Evolutionary conservation across 2,113 vertebrate genomes (phyloP).

Genomic region (Lanius ludovicianus): DNA sequence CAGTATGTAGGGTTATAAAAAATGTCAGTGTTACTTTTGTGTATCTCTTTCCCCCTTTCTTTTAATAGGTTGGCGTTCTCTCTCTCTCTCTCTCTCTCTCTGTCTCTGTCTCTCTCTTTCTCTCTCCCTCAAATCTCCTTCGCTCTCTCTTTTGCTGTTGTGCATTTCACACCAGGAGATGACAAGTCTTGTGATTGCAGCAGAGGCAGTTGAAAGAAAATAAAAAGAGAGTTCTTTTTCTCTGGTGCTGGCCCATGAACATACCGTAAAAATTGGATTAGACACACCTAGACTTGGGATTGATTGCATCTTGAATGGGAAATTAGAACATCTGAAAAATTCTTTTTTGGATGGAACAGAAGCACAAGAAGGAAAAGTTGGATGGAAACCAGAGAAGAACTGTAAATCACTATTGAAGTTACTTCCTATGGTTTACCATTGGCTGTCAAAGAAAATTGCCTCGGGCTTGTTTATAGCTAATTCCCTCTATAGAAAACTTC

Average conservation of each 20-base stretch:
- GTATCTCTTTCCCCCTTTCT: background rate
- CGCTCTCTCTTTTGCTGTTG: slow-evolving; percentile 29
- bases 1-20: background rate
- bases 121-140: background rate
- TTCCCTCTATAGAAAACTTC: slow-evolving; percentile 72
- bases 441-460: slow-evolving; percentile 72
- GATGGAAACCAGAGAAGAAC: slow-evolving; percentile 75
- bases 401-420: slow-evolving; percentile 74
- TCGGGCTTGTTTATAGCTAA: slow-evolving; percentile 69
- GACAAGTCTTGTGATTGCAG: slow-evolving; percentile 62
- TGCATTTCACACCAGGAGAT: slow-evolving; percentile 67
- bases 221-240: slow-evolving; percentile 50
- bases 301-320: slow-evolving; percentile 75
- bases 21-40: slow-evolving; percentile 23
- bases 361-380: slow-evolving; percentile 72
- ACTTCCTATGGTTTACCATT: slow-evolving; percentile 68
- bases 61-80: background rate
- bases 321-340: slow-evolving; percentile 75
- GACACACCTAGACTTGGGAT: slow-evolving; percentile 67
- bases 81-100: background rate
- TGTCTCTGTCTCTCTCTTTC: background rate
- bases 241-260: slow-evolving; percentile 52
- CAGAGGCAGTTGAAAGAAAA: slow-evolving; percentile 66
- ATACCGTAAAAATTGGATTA: slow-evolving; percentile 69
- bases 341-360: slow-evolving; percentile 63